Conservation (phyloP, 2,888 invertebrate genomes). For the Drosophila siamana region DNA sequence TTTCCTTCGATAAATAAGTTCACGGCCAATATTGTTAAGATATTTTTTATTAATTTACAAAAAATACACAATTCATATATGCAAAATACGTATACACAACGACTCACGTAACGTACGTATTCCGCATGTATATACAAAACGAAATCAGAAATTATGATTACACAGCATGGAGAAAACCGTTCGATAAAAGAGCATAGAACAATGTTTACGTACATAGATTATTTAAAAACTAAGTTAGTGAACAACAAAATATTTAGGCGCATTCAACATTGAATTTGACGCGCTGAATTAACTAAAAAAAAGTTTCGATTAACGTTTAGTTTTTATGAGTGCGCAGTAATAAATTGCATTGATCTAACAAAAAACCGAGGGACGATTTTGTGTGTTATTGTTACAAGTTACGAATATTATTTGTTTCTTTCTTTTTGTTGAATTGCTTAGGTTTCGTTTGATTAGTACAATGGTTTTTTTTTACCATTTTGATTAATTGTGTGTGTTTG, state of each 20-base stretch:
- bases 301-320: constrained; percentile 23
- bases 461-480: too few species aligned
- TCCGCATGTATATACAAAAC: constrained; percentile 71
- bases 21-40: constrained; percentile 10
- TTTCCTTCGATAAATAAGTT: not conserved
- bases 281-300: constrained; percentile 41
- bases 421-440: constrained; percentile 18
- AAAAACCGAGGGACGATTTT: constrained; percentile 42
- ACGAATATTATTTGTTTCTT: constrained; percentile 12
- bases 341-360: constrained; percentile 76
- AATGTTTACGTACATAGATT: constrained; percentile 48
- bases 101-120: constrained; percentile 57
- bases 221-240: constrained; percentile 49
- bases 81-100: constrained; percentile 64
- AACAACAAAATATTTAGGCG: constrained; percentile 45
- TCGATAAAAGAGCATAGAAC: constrained; percentile 46
- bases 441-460: constrained; percentile 48
- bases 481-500: constrained; percentile 15
- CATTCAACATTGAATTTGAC: not conserved
- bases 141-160: constrained; percentile 59
- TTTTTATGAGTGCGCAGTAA: constrained; percentile 69
- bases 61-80: constrained; percentile 80
- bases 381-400: constrained; percentile 45
- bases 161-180: constrained; percentile 28
- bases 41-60: constrained; percentile 76